A percentile compares a stretch with the other conserved stretches of the same genome.
Evolutionary conservation across 2,888 invertebrate genomes (phyloP).

Genomic region (Cataglyphis albicans): DNA sequence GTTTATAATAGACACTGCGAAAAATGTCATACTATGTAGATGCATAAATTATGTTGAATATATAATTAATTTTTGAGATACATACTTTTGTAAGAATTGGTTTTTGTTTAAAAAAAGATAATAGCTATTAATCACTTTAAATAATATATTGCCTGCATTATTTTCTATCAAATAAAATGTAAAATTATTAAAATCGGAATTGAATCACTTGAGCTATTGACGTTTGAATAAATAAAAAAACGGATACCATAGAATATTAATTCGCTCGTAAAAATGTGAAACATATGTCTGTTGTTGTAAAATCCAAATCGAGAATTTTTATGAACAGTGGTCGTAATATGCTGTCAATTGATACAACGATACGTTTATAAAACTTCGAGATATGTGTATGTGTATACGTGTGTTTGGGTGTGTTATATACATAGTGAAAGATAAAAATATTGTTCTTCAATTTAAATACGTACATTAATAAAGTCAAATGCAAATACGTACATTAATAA

Average conservation of each 20-base stretch:
- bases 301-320: conserved; percentile 31
- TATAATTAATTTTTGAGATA: neutral
- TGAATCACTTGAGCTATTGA: conserved; percentile 25
- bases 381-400: neutral
- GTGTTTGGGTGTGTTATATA: neutral
- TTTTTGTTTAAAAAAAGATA: conserved; percentile 13
- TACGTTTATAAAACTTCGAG: conserved; percentile 21
- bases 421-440: conserved; percentile 20
- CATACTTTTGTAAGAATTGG: neutral
- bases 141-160: neutral
- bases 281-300: conserved; percentile 20
- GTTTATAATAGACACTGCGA: neutral
- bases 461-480: neutral
- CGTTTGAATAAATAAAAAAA: conserved; percentile 42
- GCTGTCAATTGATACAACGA: conserved; percentile 27
- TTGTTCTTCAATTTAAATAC: neutral
- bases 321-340: conserved; percentile 20
- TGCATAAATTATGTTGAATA: neutral
- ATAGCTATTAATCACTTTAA: neutral
- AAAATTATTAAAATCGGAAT: conserved; percentile 29
- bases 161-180: conserved; percentile 23
- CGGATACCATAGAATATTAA: conserved; percentile 13
- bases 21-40: neutral
- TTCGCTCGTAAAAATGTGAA: conserved; percentile 40
- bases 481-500: neutral